Evolutionary conservation across 2,888 invertebrate genomes (phyloP).

Genomic region (Nudaria mundana): DNA sequence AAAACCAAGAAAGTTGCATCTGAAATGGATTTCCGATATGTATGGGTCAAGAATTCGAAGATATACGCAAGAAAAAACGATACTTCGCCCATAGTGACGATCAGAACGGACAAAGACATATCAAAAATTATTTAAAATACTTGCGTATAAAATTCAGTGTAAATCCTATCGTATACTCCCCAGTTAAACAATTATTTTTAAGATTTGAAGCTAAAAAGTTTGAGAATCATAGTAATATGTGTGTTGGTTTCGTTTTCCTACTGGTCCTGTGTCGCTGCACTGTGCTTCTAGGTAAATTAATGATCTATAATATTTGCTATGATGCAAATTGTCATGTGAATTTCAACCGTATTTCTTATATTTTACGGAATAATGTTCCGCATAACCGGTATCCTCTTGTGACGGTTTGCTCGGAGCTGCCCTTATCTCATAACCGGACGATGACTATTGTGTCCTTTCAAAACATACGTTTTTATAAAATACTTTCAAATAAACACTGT

Average conservation of each 20-base stretch:
- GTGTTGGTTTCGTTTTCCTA: neutral
- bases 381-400: neutral
- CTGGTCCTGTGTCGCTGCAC: neutral
- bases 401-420: neutral
- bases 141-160: neutral
- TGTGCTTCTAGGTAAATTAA: neutral
- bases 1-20: slow-evolving; percentile 9
- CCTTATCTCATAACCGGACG: neutral
- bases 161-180: neutral
- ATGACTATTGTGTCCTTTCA: neutral
- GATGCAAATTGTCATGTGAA: neutral
- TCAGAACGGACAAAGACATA: slow-evolving; percentile 13
- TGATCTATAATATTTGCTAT: neutral
- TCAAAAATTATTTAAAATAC: slow-evolving; percentile 5
- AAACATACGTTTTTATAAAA: too few relatives aligned
- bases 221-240: neutral
- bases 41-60: slow-evolving; percentile 15
- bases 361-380: neutral
- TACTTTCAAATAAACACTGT: neutral
- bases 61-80: slow-evolving; percentile 11
- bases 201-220: neutral
- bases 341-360: neutral
- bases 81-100: slow-evolving; percentile 5
- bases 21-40: slow-evolving; percentile 10
- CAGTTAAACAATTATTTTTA: neutral